Evolutionary conservation across 2,113 vertebrate genomes (phyloP).

Genomic region (Mungos mungo): DNA sequence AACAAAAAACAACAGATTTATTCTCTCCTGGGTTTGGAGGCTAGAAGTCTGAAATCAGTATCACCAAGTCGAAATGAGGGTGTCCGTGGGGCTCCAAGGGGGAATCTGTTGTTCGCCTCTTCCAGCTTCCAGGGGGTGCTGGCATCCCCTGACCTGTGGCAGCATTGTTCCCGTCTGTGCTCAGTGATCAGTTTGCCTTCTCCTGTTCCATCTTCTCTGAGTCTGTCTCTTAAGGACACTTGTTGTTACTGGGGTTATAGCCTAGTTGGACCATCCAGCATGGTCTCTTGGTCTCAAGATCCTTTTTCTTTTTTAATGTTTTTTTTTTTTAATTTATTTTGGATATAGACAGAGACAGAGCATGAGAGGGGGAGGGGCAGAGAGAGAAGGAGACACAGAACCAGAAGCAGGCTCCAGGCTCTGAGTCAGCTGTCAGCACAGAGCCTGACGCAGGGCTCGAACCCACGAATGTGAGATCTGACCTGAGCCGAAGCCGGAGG

Average conservation of each 20-base stretch:
- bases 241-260: background rate
- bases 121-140: background rate
- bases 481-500: no score
- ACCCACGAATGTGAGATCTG: no score
- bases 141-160: background rate
- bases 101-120: background rate
- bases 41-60: background rate
- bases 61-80: background rate
- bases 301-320: no score
- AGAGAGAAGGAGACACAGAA: no score
- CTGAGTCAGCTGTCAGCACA: no score
- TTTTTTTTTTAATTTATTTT: no score
- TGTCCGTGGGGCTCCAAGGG: background rate
- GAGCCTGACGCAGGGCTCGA: no score
- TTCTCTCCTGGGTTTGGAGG: background rate
- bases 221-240: background rate
- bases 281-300: background rate
- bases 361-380: no score
- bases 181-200: background rate
- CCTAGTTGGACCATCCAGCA: background rate
- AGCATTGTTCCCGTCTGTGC: background rate
- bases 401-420: no score
- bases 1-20: background rate
- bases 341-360: no score
- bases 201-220: background rate